Evolutionary conservation across 2,888 invertebrate genomes (phyloP).

Genomic region (Cerastis rubricosa): DNA sequence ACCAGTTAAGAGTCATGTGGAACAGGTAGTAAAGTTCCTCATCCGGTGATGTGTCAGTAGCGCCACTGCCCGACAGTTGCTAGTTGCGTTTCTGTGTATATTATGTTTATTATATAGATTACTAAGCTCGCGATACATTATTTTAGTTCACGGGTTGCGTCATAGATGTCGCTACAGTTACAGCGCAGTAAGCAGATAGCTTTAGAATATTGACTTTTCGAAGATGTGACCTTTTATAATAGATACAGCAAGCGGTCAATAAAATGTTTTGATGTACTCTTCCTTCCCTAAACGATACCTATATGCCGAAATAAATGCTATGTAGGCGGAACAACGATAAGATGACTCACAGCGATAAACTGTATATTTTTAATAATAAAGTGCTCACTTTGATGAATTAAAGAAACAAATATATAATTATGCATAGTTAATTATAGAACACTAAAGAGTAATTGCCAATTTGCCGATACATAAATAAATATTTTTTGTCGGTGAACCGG

Average conservation of each 20-base stretch:
- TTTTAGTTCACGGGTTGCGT: background rate
- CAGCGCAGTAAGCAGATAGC: background rate
- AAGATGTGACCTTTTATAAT: slow-evolving; percentile 36
- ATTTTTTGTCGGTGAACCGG: slow-evolving; percentile 34
- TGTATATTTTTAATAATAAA: slow-evolving; percentile 10
- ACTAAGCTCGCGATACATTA: background rate
- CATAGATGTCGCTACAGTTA: background rate
- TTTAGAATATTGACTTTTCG: background rate
- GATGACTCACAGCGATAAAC: slow-evolving; percentile 15
- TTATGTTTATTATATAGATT: background rate
- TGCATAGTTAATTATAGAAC: slow-evolving; percentile 26
- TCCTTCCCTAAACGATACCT: background rate
- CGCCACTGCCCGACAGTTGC: background rate
- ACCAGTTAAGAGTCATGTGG: background rate
- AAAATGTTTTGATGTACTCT: background rate
- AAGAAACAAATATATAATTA: slow-evolving; percentile 27
- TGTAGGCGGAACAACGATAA: background rate
- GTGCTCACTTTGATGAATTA: background rate
- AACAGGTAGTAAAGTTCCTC: background rate
- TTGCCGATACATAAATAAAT: slow-evolving; percentile 34
- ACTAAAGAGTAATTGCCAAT: slow-evolving; percentile 31
- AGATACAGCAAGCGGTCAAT: background rate
- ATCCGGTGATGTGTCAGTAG: background rate
- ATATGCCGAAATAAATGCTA: background rate
- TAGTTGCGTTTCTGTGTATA: background rate